Evolutionary conservation across 2,797 vertebrate genomes (phyloP), one percentile per base, ranked within the genome.

Genomic region (Rhynchonycteris naso): DNA sequence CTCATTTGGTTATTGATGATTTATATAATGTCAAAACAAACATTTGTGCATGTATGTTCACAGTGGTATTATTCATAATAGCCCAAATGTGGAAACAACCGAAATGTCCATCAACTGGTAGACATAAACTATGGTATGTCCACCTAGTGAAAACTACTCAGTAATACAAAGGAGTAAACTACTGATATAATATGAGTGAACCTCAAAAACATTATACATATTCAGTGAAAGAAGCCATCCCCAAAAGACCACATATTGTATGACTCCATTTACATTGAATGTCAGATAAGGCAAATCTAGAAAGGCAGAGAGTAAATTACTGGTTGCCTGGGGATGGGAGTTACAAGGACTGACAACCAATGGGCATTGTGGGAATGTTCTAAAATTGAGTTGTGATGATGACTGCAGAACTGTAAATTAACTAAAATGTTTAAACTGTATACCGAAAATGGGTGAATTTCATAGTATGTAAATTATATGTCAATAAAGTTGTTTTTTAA

Each of bases 21-120:
- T 43, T 95, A 95, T 18, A 9, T 90, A 97, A 71, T 47, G 7
- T 68, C 61, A 93, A 88, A 91, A 52, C 58, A 89, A 82, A 65
- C 47, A 47, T 35, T 61, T 88, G 28, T 54, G 38, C 43, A 28
- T 65, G 35, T 74, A 75, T 43, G 26, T 61, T 69, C 59, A 92
- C 12, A 83, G 52, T 19, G 82, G 35, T n/a, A 88, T 58, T 85
- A 82, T 22, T 93, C 50, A 58, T 50, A 56, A 89, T 7, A 93
- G 68, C 38, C 66, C n/a, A 47, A 84, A 58, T 74, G 52, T 19
- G 16, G 71, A 95, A 76, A 43, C 24, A 79, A 76, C 26, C 35
- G 21, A 66, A 82, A 75, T 14, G 43, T 30, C 47, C 47, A 84
- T n/a, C 16, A 90, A 38, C 16, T 81, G 19, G 33, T 63, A n/a